These are phyloP conservation scores for Cheilosia pagana DNA, from an alignment of 2,888 invertebrate species.

Conservation along the genomic window DNA sequence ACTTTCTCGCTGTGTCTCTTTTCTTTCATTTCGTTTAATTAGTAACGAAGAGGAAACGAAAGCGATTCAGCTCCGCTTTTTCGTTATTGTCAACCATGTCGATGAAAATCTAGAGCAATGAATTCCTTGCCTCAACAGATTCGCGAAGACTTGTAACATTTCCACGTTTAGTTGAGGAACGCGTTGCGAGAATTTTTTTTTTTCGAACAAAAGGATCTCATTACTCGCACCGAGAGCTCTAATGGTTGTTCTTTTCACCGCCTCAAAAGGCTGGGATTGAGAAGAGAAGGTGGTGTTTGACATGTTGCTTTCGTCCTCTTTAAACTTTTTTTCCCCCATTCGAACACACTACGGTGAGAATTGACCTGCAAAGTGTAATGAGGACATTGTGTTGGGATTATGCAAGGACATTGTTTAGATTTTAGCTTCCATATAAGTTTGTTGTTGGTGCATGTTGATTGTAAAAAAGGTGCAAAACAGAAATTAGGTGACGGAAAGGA, in stretches of 20 bases:
- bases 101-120: slow-evolving; percentile 36
- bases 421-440: not conserved
- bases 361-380: slow-evolving; percentile 61
- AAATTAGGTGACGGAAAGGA: slow-evolving; percentile 69
- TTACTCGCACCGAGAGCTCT: slow-evolving; percentile 40
- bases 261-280: not conserved
- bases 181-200: slow-evolving; percentile 50
- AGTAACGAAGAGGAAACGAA: slow-evolving; percentile 31
- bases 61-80: slow-evolving; percentile 47
- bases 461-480: slow-evolving; percentile 19
- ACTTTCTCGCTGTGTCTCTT: slow-evolving; percentile 5
- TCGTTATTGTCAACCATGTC: not conserved
- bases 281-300: slow-evolving; percentile 20
- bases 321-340: slow-evolving; percentile 16
- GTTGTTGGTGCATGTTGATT: not conserved
- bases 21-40: slow-evolving; percentile 48
- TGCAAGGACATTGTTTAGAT: slow-evolving; percentile 61
- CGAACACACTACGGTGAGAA: slow-evolving; percentile 56
- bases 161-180: slow-evolving; percentile 49
- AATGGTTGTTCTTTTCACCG: slow-evolving; percentile 23
- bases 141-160: slow-evolving; percentile 43
- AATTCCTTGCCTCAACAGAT: slow-evolving; percentile 6
- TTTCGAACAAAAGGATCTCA: slow-evolving; percentile 58
- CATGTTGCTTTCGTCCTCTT: slow-evolving; percentile 50
- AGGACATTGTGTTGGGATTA: slow-evolving; percentile 44